phyloP scores from a whole-genome alignment of 1,140 invertebrate species.

The Lepidurus arcticus region DNA sequence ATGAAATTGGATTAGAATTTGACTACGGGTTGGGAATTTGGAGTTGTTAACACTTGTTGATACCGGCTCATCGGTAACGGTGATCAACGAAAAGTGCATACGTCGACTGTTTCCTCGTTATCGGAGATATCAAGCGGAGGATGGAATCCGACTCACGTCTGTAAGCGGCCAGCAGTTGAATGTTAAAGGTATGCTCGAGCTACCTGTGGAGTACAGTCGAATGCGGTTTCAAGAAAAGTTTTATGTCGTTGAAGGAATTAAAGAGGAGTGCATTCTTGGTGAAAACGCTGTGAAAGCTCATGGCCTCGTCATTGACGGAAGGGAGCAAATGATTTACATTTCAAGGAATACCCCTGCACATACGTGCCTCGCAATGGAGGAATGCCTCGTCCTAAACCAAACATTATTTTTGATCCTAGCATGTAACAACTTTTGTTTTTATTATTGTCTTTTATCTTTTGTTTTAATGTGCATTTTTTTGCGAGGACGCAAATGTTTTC shows the following conservation, averaged over 20 bases:
- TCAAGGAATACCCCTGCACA: background rate
- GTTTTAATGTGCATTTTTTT: no score
- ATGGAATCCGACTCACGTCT: background rate
- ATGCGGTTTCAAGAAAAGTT: background rate
- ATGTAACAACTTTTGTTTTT: no score
- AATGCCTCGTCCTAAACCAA: no score
- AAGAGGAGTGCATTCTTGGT: background rate
- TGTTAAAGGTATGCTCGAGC: background rate
- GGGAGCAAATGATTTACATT: background rate
- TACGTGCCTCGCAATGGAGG: background rate
- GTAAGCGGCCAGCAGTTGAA: background rate
- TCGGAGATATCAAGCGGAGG: background rate
- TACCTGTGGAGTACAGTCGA: background rate
- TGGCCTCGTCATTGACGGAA: background rate
- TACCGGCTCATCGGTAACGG: background rate
- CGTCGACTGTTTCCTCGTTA: background rate
- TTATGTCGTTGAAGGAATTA: background rate
- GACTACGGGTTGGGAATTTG: background rate
- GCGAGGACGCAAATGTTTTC: no score
- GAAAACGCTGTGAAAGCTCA: background rate
- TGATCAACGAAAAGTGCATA: background rate
- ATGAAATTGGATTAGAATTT: background rate
- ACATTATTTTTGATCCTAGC: no score
- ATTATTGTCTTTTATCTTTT: no score
- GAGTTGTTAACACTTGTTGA: background rate